Conservation (phyloP, 2,797 vertebrate species). For the Helicolenus hilgendorfi region DNA sequence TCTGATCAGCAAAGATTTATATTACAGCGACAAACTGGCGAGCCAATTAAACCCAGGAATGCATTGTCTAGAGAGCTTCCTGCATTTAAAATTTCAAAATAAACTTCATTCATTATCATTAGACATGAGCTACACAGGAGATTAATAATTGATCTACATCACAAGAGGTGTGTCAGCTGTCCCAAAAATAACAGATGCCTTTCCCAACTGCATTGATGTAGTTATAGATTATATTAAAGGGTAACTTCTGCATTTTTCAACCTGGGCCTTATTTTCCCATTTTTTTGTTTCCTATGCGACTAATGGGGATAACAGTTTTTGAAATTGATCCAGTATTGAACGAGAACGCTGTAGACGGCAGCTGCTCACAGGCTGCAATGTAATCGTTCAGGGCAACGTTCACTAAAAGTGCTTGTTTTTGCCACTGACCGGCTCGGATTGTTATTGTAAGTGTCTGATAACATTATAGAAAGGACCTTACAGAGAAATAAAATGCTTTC, state of each 20-base stretch:
- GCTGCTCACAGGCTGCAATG: too few species aligned
- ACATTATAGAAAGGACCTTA: too few species aligned
- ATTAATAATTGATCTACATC: slow-evolving; percentile 6
- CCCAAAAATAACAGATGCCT: slow-evolving; percentile 12
- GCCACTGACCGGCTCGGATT: too few species aligned
- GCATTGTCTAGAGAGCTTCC: slow-evolving; percentile 66
- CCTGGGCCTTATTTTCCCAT: not conserved
- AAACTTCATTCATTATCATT: slow-evolving; percentile 6
- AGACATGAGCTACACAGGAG: not conserved
- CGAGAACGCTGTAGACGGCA: too few species aligned
- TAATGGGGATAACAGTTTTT: not conserved
- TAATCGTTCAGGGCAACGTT: too few species aligned
- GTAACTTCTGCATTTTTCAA: not conserved
- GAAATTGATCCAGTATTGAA: not conserved
- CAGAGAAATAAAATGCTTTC: too few species aligned
- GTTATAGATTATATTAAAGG: not conserved
- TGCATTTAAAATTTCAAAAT: slow-evolving; percentile 9
- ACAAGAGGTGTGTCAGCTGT: slow-evolving; percentile 5
- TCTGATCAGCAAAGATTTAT: slow-evolving; percentile 39
- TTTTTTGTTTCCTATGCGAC: not conserved
- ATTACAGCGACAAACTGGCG: not conserved
- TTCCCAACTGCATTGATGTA: not conserved
- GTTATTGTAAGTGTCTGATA: too few species aligned
- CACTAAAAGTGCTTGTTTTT: too few species aligned
- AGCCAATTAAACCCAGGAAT: slow-evolving; percentile 27